Conservation (phyloP, 2,797 vertebrate genomes). For the Acrossocheilus wenchowensis region DNA sequence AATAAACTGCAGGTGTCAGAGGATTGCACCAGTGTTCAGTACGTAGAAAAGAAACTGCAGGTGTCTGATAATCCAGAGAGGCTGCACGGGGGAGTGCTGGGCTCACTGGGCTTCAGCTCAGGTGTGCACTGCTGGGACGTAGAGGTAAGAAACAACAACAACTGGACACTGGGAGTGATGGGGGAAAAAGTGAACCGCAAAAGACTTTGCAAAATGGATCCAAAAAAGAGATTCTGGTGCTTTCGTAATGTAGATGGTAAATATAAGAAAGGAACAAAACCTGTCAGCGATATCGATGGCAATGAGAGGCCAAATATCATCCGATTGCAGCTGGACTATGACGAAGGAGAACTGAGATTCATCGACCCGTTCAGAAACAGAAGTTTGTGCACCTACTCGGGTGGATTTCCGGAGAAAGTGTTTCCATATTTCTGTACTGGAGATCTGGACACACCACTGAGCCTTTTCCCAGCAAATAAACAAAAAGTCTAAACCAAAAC, state of each 20-base stretch:
- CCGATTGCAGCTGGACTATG: conserved; percentile 34
- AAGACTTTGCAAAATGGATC: conserved; percentile 45
- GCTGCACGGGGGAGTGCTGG: conserved; percentile 42
- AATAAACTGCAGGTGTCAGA: conserved; percentile 24
- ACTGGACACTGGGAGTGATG: conserved; percentile 54
- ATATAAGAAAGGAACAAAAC: neutral
- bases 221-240: conserved; percentile 36
- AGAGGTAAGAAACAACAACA: conserved; percentile 37
- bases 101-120: conserved; percentile 42
- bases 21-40: conserved; percentile 8
- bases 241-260: conserved; percentile 11
- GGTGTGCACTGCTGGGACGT: conserved; percentile 59
- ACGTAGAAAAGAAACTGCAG: neutral
- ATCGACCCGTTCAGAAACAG: conserved; percentile 21
- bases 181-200: conserved; percentile 44
- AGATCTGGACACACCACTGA: neutral
- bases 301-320: neutral
- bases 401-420: conserved; percentile 35
- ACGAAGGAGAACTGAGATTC: conserved; percentile 35
- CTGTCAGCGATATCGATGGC: neutral
- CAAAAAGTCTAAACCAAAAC: neutral
- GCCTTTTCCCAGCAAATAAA: conserved; percentile 12
- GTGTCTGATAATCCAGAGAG: conserved; percentile 39
- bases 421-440: conserved; percentile 50
- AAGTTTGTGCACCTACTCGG: neutral